Conservation (phyloP, 2,888 invertebrate species). For the Cephus nigrinus region DNA sequence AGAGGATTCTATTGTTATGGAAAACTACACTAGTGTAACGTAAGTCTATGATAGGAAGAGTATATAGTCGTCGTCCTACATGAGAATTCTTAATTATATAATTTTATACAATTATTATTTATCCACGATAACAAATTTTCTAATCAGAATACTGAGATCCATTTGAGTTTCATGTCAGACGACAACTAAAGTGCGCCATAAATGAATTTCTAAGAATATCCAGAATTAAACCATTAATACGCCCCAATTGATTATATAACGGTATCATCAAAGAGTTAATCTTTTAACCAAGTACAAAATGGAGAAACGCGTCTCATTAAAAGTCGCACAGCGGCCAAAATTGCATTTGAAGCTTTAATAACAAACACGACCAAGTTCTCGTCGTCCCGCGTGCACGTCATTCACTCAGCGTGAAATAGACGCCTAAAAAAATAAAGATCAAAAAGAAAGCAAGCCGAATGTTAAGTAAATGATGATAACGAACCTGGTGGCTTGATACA, state of each 20-base stretch:
- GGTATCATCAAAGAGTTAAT: background rate
- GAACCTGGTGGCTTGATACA: conserved; percentile 73
- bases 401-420: background rate
- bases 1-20: background rate
- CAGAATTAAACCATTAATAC: background rate
- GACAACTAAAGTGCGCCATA: background rate
- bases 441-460: conserved; percentile 6
- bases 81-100: background rate
- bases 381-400: background rate
- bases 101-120: background rate
- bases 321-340: background rate
- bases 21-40: background rate
- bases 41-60: background rate
- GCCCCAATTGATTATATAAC: background rate
- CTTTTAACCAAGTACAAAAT: background rate
- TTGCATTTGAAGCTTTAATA: background rate
- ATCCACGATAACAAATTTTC: background rate
- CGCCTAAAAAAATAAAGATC: conserved; percentile 12
- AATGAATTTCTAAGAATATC: background rate
- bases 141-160: background rate
- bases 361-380: background rate
- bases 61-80: background rate
- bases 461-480: conserved; percentile 50
- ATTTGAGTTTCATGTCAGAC: background rate
- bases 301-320: background rate